phyloP scores from a whole-genome alignment of 2,888 invertebrate species.

The Pristionchus fissidentatus region DNA sequence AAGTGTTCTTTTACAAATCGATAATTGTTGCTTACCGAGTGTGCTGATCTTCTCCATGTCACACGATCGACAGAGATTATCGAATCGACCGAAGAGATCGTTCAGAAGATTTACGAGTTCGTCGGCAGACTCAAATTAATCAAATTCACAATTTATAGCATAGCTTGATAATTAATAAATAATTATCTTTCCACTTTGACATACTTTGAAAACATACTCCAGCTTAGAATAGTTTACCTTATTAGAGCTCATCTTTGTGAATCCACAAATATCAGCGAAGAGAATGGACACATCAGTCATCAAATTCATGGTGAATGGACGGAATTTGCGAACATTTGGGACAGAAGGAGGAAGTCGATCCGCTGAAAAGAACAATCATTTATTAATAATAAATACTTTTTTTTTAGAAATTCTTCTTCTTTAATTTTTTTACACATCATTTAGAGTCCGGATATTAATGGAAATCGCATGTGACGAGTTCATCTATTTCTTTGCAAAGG shows the following conservation, averaged over 20 bases:
- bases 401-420: too few relatives aligned
- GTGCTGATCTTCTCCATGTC: constrained; percentile 98
- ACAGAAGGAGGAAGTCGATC: constrained; percentile 65
- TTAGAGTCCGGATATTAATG: too few relatives aligned
- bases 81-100: constrained; percentile 94
- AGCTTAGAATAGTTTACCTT: constrained; percentile 78
- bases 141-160: neutral
- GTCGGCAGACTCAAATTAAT: constrained; percentile 81
- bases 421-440: too few relatives aligned
- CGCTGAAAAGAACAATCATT: neutral
- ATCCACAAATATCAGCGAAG: constrained; percentile 97
- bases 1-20: neutral
- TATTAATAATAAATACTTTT: too few relatives aligned
- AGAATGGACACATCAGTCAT: constrained; percentile 93
- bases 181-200: too few relatives aligned
- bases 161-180: too few relatives aligned
- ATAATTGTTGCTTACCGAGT: constrained; percentile 76
- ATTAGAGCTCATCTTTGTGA: constrained; percentile 95
- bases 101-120: constrained; percentile 94
- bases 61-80: constrained; percentile 88
- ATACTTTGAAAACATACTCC: too few relatives aligned
- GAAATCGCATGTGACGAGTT: too few relatives aligned
- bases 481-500: too few relatives aligned
- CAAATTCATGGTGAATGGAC: constrained; percentile 95
- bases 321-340: constrained; percentile 80